Base-by-base conservation (phyloP, 2,797 vertebrate genomes). In the Protonibea diacanthus region DNA sequence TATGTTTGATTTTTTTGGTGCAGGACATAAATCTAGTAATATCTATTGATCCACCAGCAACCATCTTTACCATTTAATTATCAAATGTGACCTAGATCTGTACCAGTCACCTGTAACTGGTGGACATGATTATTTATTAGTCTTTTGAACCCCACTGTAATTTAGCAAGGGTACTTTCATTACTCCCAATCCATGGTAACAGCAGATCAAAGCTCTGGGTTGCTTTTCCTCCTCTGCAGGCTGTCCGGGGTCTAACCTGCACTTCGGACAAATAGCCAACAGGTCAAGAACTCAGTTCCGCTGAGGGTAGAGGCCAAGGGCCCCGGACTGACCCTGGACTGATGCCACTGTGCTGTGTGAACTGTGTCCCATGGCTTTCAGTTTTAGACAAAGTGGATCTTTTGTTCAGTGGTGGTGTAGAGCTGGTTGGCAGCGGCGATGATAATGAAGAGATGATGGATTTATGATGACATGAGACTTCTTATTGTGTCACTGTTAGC, bases 201-300 rank as follows among this genome's bases (percentile, higher is more conserved):
- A 60, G 63, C 82, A 92, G 93, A 94, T 95, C 93, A 95, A 95
- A 95, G 94, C 85, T 58, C 9, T 7, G 20, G 40, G 73, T 78
- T 86, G 80, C 66, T 86, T 87, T 76, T 64, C 89, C 86, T 88
- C 90, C 90, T 87, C 90, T 91, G 85, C 81, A 62, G 68, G 67
- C 86, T 92, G 92, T 89, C 90, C 82, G 21, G 82, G 71, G 81
- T 84, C 84, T 14, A 71, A 79, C 85, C 88, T 82, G 86, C 67
- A 51, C 84, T 81, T 87, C 85, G 94, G 93, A 95, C 92, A 94
- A 94, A 94, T 89, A 87, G 86, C 91, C 88, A 42, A 78, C 74
- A 87, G 94, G 94, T 95, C 94, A 94, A 88, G 84, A 82, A 80
- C 83, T 90, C 85, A 93, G 91, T 93, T 94, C 94, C 91, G 91